Conservation (phyloP, 2,797 vertebrate species). For the Agapornis canus region DNA sequence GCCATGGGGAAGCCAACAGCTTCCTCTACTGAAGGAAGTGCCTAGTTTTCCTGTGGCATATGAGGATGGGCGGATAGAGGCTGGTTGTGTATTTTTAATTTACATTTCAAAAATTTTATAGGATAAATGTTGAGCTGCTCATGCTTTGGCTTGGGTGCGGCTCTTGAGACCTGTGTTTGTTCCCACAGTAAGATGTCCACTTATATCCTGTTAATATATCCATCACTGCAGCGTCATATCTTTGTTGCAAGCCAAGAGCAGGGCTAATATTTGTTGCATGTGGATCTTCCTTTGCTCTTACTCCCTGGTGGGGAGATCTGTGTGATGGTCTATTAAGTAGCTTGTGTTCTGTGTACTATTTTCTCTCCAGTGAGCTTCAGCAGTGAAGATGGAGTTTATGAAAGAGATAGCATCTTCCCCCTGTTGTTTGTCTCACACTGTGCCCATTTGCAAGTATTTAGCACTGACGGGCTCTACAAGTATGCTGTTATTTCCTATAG, state of each 20-base stretch:
- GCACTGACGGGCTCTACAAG: background rate
- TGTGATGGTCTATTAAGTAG: background rate
- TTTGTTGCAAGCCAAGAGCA: background rate
- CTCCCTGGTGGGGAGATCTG: background rate
- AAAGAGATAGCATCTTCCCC: background rate
- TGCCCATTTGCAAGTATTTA: conserved; percentile 18
- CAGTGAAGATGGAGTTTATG: background rate
- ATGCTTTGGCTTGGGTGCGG: background rate
- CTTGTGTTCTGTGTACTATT: background rate
- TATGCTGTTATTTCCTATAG: background rate
- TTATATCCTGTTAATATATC: background rate
- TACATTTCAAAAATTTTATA: background rate
- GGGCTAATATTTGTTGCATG: background rate
- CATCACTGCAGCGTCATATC: background rate
- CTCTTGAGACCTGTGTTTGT: background rate
- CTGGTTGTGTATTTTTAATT: background rate
- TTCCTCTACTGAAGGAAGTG: background rate
- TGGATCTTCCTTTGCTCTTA: background rate
- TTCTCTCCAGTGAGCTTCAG: background rate
- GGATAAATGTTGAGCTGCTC: background rate
- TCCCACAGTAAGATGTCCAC: background rate
- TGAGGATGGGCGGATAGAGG: background rate
- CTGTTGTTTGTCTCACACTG: background rate
- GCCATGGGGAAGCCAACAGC: background rate
- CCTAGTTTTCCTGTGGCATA: fast-evolving